Conservation (phyloP, 1,140 invertebrate genomes). For the Colletes gigas region DNA sequence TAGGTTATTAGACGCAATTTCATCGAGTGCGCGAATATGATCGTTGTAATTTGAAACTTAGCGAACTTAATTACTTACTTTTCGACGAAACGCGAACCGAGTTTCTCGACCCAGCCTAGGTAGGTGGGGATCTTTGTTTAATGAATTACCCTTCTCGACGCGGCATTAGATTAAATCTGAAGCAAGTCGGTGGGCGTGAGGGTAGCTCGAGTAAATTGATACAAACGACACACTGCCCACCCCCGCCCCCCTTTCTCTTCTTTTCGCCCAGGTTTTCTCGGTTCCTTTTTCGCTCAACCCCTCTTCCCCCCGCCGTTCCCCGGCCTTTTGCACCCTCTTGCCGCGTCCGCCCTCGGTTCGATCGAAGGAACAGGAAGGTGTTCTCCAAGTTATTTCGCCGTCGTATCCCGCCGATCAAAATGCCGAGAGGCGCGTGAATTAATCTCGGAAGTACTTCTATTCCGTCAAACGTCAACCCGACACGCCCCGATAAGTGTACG, state of each 20-base stretch:
- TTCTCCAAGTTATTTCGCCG: conserved; percentile 58
- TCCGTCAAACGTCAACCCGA: conserved; percentile 62
- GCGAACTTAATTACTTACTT: conserved; percentile 68
- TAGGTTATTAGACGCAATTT: too few species aligned
- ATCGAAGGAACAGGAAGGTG: conserved; percentile 52
- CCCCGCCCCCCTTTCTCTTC: conserved; percentile 1
- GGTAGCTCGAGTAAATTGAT: conserved; percentile 69
- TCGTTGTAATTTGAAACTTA: conserved; percentile 39
- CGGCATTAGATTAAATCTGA: conserved; percentile 72
- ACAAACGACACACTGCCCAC: conserved; percentile 70
- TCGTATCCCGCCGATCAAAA: conserved; percentile 62
- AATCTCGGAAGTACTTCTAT: conserved; percentile 60
- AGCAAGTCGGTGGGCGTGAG: conserved; percentile 60
- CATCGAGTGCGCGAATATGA: too few species aligned
- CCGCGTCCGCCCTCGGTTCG: neutral
- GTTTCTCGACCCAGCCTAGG: conserved; percentile 15
- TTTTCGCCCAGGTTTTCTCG: neutral
- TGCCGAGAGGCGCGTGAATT: conserved; percentile 59
- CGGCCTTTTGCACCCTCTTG: neutral
- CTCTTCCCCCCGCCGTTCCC: conserved; percentile 10
- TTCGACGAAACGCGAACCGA: conserved; percentile 47
- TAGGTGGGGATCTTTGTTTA: conserved; percentile 62
- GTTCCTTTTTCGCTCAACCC: neutral
- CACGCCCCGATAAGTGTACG: conserved; percentile 59
- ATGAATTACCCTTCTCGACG: conserved; percentile 67